Conservation (phyloP, 37 sponge, comb jelly and placozoan genomes). For the Lycopodina hypogea region DNA sequence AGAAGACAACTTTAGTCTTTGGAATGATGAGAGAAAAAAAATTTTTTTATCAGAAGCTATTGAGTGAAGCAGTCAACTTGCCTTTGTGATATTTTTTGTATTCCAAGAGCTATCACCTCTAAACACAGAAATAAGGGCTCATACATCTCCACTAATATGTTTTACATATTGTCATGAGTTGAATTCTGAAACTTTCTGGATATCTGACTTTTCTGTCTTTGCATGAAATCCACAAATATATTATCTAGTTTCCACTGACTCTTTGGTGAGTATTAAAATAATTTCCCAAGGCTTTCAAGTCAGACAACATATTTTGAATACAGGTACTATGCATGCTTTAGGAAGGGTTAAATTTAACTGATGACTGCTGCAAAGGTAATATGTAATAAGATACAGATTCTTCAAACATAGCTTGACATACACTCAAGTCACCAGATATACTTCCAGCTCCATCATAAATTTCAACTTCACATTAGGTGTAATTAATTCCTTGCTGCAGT, state of each 20-base stretch:
- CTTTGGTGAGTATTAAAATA: conserved; percentile 42
- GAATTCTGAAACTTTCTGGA: neutral
- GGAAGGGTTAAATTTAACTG: conserved; percentile 31
- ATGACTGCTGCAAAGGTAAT: conserved; percentile 50
- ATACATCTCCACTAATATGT: conserved; percentile 2
- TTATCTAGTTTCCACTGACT: conserved; percentile 11
- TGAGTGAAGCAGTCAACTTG: too few relatives aligned
- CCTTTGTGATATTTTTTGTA: neutral
- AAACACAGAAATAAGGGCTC: conserved; percentile 3
- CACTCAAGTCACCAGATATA: conserved; percentile 18
- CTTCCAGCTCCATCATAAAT: conserved; percentile 45
- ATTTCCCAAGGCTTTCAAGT: conserved; percentile 24
- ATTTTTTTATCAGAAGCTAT: neutral
- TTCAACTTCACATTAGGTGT: neutral
- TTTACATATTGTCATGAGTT: too few relatives aligned
- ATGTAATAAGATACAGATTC: conserved; percentile 5
- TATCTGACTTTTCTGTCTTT: neutral
- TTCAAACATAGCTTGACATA: conserved; percentile 7
- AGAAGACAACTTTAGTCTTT: neutral
- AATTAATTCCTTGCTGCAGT: neutral
- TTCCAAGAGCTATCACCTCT: conserved; percentile 5
- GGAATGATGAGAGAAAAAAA: neutral
- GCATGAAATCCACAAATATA: conserved; percentile 5
- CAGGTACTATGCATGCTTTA: conserved; percentile 20
- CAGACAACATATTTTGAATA: conserved; percentile 30